Evolutionary conservation across 2,888 invertebrate genomes (phyloP).

Genomic region (Aproaerema taeniolella): DNA sequence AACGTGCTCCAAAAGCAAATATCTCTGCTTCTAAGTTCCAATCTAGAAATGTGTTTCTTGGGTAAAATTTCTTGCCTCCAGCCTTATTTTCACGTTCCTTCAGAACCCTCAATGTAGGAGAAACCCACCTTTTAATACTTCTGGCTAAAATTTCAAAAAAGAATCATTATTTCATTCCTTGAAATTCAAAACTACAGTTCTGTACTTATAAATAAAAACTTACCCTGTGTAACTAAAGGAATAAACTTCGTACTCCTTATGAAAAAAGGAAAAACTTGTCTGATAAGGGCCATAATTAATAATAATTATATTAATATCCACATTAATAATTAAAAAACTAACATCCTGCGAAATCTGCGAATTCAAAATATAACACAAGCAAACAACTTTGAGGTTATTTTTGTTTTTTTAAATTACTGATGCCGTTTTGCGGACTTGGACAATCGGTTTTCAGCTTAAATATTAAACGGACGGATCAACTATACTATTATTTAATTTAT

Average conservation of each 20-base stretch:
- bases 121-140: constrained; percentile 80
- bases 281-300: constrained; percentile 60
- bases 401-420: too few species aligned
- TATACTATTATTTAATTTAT: too few species aligned
- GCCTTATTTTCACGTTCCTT: constrained; percentile 76
- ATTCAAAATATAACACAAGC: too few species aligned
- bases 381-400: too few species aligned
- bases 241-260: constrained; percentile 34
- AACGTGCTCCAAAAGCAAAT: constrained; percentile 90
- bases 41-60: constrained; percentile 82
- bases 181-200: not conserved
- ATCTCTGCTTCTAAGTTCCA: constrained; percentile 94
- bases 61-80: constrained; percentile 70
- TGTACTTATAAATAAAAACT: constrained; percentile 25
- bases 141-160: constrained; percentile 38
- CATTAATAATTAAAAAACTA: too few species aligned
- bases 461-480: too few species aligned
- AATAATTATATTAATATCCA: too few species aligned
- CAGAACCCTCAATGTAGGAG: constrained; percentile 81
- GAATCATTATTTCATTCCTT: not conserved
- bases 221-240: constrained; percentile 44
- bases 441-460: too few species aligned
- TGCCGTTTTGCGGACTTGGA: too few species aligned
- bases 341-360: too few species aligned
- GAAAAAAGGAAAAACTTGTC: constrained; percentile 44